Base-by-base conservation (phyloP, 2,797 vertebrate genomes). In the Lindbergichthys nudifrons region DNA sequence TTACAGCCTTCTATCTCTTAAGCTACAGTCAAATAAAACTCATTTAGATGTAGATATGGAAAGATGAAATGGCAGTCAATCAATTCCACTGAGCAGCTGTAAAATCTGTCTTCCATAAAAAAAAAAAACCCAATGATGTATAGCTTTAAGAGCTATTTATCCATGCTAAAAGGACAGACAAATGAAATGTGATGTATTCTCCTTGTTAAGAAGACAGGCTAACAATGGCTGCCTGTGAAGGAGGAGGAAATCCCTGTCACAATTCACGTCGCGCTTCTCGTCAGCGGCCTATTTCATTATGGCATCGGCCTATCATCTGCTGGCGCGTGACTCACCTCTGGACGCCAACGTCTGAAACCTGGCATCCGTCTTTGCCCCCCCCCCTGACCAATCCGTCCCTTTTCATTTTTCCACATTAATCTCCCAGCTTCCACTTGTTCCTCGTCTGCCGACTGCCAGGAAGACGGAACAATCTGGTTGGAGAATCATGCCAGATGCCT, bases 401-500 rank as follows among this genome's bases (percentile, higher is more conserved):
- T 84, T 77, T 80, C 82, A 83, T 84, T 82, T 77, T 56, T 32
- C 80, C 61, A 70, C 81, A 88, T 82, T 87, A 83, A 89, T 89
- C 81, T 80, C 75, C 41, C 64, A 23, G 32, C 65, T 90, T 86
- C 76, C 77, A 83, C 86, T 88, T 81, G 77, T 83, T 82, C 76
- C 63, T 74, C 75, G n/a, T 83, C 75, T 52, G 77, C 53, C 30
- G 79, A 67, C 80, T 62, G 87, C 83, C 82, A 68, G 57, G 76
- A 57, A 63, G 15, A 56, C n/a, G 46, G 11, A 58, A 69, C 23
- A 15, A 57, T 47, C 53, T 56, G 52, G 14, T 66, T 32, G 0
- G 52, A 75, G 67, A 42, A 52, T 50, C 48, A 5, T 51, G 77
- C 76, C 82, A 86, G 79, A 66, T 65, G 80, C 85, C 73, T 70